A percentile compares a stretch with the other conserved stretches of the same genome.
These are phyloP conservation scores for Tinamus guttatus DNA, from an alignment of 2,113 vertebrate genomes.

Conservation along the genomic window DNA sequence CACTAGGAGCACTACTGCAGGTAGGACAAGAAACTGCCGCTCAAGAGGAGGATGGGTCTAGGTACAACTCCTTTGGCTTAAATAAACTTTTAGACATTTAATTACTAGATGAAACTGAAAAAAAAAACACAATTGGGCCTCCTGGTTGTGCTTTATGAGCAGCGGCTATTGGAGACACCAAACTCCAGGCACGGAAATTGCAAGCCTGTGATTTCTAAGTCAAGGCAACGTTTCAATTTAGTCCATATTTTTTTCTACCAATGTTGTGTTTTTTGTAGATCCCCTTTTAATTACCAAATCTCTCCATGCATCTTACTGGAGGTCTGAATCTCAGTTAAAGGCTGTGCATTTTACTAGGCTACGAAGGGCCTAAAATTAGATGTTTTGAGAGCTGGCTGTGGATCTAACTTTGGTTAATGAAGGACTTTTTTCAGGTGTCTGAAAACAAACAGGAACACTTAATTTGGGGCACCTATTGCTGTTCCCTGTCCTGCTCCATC, in stretches of 20 bases:
- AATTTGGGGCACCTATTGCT: accelerated
- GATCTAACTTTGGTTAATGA: background rate
- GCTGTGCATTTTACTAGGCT: accelerated
- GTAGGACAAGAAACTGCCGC: background rate
- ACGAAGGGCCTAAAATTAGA: background rate
- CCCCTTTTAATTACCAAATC: background rate
- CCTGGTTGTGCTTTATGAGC: background rate
- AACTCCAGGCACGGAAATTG: background rate
- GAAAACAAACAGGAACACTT: background rate
- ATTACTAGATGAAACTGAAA: background rate
- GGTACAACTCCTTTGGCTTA: background rate
- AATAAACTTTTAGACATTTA: background rate
- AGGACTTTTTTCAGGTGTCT: background rate
- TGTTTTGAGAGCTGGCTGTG: background rate
- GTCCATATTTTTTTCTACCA: background rate
- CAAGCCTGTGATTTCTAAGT: accelerated
- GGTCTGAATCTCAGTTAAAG: background rate
- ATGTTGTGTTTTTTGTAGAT: background rate
- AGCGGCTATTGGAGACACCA: background rate
- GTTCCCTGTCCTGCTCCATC: background rate
- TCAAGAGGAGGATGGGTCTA: background rate
- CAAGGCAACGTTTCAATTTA: background rate
- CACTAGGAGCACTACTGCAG: background rate
- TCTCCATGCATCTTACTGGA: background rate
- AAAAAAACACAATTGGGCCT: background rate